A percentile compares a stretch with the other conserved stretches of the same genome.
phyloP scores from a whole-genome alignment of 2,888 invertebrate species.

The Dicranocentrus wangi region DNA sequence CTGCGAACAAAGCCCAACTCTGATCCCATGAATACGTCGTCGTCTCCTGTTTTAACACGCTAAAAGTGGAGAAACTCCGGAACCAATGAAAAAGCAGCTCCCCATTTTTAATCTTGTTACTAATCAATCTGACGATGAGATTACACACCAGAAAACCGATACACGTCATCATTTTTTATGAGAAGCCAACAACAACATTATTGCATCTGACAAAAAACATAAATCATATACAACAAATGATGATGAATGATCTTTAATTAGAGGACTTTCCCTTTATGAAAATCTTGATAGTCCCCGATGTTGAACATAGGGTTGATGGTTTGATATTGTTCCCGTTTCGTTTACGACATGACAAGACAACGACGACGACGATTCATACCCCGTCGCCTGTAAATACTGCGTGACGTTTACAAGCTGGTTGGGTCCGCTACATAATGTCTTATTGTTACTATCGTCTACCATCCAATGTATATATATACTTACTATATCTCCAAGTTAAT shows the following conservation, averaged over 20 bases:
- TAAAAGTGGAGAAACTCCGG: too few relatives aligned
- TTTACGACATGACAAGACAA: slow-evolving; percentile 25
- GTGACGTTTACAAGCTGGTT: slow-evolving; percentile 1
- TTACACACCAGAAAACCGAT: too few relatives aligned
- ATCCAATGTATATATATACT: background rate
- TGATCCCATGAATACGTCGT: too few relatives aligned
- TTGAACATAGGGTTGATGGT: background rate
- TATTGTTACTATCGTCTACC: background rate
- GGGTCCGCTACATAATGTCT: background rate
- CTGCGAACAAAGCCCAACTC: too few relatives aligned
- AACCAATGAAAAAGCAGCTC: too few relatives aligned
- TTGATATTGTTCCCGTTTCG: background rate
- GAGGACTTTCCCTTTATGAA: slow-evolving; percentile 41
- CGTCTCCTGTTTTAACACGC: too few relatives aligned
- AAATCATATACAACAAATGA: slow-evolving; percentile 42
- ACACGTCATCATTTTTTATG: too few relatives aligned
- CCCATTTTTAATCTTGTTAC: too few relatives aligned
- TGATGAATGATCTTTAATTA: slow-evolving; percentile 68
- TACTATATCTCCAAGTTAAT: background rate
- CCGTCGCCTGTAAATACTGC: background rate
- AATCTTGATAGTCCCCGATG: slow-evolving; percentile 2
- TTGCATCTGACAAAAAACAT: too few relatives aligned
- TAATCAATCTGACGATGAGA: too few relatives aligned
- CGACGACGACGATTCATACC: background rate
- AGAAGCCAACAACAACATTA: too few relatives aligned